Conservation (phyloP, 2,113 vertebrate genomes). For the Neogale vison region DNA sequence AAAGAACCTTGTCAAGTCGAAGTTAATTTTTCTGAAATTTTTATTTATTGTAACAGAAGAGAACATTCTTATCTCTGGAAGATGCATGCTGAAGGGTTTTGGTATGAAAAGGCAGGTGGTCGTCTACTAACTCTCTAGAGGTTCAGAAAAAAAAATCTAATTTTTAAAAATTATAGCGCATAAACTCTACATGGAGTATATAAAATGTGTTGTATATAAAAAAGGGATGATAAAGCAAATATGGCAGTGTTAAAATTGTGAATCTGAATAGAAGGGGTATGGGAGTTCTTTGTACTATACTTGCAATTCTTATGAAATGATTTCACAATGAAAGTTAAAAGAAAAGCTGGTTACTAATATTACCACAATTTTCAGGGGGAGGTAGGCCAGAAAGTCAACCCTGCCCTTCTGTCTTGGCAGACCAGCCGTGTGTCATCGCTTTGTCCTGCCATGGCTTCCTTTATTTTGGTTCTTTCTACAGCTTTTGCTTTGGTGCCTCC, state of each 20-base stretch:
- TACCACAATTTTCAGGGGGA: neutral
- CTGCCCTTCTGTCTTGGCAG: neutral
- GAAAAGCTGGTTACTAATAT: neutral
- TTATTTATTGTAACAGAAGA: neutral
- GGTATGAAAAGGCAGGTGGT: neutral
- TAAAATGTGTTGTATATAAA: neutral
- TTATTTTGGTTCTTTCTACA: neutral
- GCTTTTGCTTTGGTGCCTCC: neutral
- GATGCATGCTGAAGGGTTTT: neutral
- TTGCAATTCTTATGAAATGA: constrained; percentile 34
- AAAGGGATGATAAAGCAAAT: neutral
- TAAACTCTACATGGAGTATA: neutral
- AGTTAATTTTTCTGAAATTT: constrained; percentile 27
- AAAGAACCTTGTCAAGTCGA: neutral
- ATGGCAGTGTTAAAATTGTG: neutral
- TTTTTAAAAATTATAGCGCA: neutral
- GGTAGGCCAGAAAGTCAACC: neutral
- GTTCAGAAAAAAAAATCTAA: neutral
- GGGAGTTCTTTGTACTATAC: neutral
- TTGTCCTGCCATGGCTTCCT: neutral
- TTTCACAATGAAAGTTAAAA: constrained; percentile 39
- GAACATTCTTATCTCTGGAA: neutral
- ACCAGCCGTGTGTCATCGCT: neutral
- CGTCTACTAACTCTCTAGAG: neutral
- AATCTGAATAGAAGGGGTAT: neutral